Percentiles rank a stretch among this genome's conserved stretches.
These are phyloP conservation scores for Cancer borealis DNA, from an alignment of 2,888 invertebrate species.

Conservation along the genomic window DNA sequence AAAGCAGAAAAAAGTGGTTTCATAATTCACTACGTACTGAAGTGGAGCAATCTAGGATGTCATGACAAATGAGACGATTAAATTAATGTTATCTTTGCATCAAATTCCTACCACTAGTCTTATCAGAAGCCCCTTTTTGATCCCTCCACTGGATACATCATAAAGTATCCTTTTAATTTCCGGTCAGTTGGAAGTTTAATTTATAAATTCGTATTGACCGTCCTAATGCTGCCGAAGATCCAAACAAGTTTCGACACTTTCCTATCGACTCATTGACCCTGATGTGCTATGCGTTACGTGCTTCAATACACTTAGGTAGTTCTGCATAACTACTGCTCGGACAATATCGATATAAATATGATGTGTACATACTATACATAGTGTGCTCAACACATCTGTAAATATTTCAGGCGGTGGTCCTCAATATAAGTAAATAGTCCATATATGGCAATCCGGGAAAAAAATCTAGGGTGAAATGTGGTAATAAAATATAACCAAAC, in stretches of 20 bases:
- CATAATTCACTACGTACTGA: background rate
- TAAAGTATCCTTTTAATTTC: background rate
- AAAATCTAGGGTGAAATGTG: too few relatives aligned
- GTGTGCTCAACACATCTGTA: too few relatives aligned
- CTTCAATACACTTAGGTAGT: background rate
- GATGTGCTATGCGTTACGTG: background rate
- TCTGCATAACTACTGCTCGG: too few relatives aligned
- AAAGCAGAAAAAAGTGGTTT: background rate
- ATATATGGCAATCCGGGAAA: too few relatives aligned
- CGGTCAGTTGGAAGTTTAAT: background rate
- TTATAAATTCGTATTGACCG: background rate
- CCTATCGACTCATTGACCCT: background rate
- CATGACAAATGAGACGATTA: background rate
- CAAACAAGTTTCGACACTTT: background rate
- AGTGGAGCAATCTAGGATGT: background rate
- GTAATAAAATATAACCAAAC: too few relatives aligned
- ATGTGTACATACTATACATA: too few relatives aligned
- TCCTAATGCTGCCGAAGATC: background rate
- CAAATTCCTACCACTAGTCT: background rate
- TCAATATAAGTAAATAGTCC: too few relatives aligned
- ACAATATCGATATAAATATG: too few relatives aligned
- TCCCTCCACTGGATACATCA: background rate
- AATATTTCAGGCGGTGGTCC: too few relatives aligned
- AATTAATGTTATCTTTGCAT: background rate
- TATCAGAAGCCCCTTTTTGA: background rate